phyloP scores from a whole-genome alignment of 2,113 vertebrate species.

The Indicator maculatus region DNA sequence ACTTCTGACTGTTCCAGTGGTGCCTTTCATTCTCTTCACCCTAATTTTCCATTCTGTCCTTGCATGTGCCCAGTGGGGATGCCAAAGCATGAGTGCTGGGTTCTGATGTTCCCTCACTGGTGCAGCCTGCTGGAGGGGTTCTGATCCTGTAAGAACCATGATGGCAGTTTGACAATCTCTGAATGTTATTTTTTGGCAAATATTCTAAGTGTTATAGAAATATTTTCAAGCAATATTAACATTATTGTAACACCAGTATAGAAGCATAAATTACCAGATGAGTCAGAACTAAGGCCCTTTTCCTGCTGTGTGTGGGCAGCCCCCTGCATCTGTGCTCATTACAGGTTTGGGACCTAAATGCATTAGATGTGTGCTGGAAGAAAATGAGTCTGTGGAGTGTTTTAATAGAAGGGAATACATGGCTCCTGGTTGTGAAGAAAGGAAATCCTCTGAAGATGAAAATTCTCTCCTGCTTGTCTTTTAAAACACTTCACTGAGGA shows the following conservation, averaged over 20 bases:
- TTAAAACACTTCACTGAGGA: not conserved
- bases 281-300: conserved; percentile 71
- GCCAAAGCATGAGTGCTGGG: not conserved
- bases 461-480: not conserved
- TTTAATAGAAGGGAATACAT: not conserved
- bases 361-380: not conserved
- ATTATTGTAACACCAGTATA: conserved; percentile 68
- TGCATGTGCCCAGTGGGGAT: not conserved
- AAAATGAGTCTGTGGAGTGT: conserved; percentile 19
- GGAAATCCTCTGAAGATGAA: conserved; percentile 1
- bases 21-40: no score
- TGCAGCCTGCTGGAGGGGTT: not conserved
- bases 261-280: conserved; percentile 70
- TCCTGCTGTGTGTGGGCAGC: conserved; percentile 67
- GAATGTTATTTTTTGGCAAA: conserved; percentile 61
- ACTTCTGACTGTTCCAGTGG: no score
- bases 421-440: not conserved
- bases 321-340: conserved; percentile 66
- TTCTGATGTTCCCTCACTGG: not conserved
- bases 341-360: conserved; percentile 64
- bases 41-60: no score
- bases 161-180: conserved; percentile 56
- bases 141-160: conserved; percentile 5
- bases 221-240: conserved; percentile 70
- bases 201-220: conserved; percentile 65